Evolutionary conservation across 2,113 vertebrate species (phyloP), one percentile per base, ranked within the genome.

Genomic region (Anarrhichthys ocellatus): DNA sequence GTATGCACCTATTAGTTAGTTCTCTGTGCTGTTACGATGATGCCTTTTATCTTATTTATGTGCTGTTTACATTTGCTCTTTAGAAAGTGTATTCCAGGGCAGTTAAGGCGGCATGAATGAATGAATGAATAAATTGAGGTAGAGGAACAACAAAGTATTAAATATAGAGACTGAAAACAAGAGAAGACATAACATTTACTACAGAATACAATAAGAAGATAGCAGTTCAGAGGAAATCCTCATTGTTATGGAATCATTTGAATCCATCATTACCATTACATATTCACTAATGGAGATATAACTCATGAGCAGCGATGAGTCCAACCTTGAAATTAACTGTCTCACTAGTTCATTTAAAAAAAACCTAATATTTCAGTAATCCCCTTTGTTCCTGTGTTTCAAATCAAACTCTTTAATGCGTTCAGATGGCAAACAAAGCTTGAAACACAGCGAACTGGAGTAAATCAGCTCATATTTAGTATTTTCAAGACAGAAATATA

Each of bases 291-390:
- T 36, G 42, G 8, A n/a, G 29, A 52, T 15, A 14, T 15, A 52
- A 36, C 11, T 38, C n/a, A 56, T 56, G 18, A 40, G 5, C 69
- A 27, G 20, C 10, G 4, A 40, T 71, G 4, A 17, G 7, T 38
- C 32, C 67, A 70, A 27, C 22, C 50, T 71, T 56, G 32, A 71
- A 38, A 70, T 71, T 2, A 38, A n/a, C 68, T 54, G 20, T 56
- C 32, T 34, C 36, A 50, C 29, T 22, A 58, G 52, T 42, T 58
- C 15, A 72, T 42, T 42, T 24, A 1, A 56, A 72, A 27, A 58
- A 27, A 22, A 14, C 3, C 4, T 15, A 2, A 32, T 50, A 48
- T 29, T 69, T 22, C 2, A 50, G 17, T 13, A 68, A 34, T 50
- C 29, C 9, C 9, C 14, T 52, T n/a, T n/a, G 6, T 70, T 54